Percentiles rank a stretch among this genome's conserved stretches.
Evolutionary conservation across 2,113 vertebrate species (phyloP).

Genomic region (Thalassarche chlororhynchos): DNA sequence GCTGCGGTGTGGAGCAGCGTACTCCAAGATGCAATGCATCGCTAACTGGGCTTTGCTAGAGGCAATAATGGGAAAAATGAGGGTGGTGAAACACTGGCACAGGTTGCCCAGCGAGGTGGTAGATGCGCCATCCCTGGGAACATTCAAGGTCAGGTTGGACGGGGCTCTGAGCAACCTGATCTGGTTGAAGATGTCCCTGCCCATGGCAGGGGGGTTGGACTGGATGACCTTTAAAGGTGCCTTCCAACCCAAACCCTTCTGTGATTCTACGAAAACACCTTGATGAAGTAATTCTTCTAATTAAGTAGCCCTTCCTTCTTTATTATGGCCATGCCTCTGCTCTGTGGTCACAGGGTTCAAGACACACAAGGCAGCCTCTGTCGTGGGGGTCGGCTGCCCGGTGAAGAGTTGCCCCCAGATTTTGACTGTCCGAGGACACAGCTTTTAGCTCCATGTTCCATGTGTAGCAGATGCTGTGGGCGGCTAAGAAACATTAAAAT

Average conservation of each 20-base stretch:
- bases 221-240: neutral
- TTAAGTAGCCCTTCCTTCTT: neutral
- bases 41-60: neutral
- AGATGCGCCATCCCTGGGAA: neutral
- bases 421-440: neutral
- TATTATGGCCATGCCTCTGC: neutral
- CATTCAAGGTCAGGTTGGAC: neutral
- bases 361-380: neutral
- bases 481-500: no score
- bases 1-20: fast-evolving
- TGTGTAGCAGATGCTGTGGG: neutral
- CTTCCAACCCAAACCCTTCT: neutral
- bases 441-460: neutral
- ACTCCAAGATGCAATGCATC: fast-evolving
- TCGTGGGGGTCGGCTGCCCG: fast-evolving
- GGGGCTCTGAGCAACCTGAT: neutral
- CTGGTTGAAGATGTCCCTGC: neutral
- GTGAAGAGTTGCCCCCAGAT: neutral
- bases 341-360: neutral
- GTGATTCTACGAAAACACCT: neutral
- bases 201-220: neutral
- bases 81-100: fast-evolving
- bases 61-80: neutral
- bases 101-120: neutral
- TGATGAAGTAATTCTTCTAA: neutral